Conservation (phyloP, 2,888 invertebrate genomes). For the Drosophila algonquin region DNA sequence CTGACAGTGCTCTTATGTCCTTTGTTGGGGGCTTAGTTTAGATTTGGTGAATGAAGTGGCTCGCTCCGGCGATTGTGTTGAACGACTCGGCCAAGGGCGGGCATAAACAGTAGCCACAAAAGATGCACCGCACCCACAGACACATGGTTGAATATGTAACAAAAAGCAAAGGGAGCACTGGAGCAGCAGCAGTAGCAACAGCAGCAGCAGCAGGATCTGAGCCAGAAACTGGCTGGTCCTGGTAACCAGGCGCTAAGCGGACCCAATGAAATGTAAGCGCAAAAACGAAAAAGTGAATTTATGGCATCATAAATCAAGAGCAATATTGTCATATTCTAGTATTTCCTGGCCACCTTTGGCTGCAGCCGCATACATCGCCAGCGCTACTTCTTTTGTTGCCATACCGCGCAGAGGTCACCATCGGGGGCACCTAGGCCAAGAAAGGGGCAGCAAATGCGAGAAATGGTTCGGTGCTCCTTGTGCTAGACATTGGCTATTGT, state of each 20-base stretch:
- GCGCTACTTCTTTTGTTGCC: conserved; percentile 23
- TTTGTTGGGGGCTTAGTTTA: background rate
- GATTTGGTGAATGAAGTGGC: conserved; percentile 9
- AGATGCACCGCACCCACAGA: conserved; percentile 17
- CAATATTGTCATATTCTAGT: conserved; percentile 81
- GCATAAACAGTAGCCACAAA: conserved; percentile 19
- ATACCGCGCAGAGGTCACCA: conserved; percentile 8
- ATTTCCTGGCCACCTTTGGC: conserved; percentile 56
- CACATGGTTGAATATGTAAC: conserved; percentile 9
- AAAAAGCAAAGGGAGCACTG: conserved; percentile 4
- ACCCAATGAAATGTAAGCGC: conserved; percentile 46
- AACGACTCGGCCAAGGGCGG: background rate
- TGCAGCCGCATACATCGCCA: conserved; percentile 15
- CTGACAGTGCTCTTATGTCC: background rate
- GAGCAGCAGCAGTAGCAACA: background rate
- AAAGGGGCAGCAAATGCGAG: background rate
- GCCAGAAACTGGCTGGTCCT: background rate
- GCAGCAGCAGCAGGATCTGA: too few species aligned
- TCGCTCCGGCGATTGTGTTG: conserved; percentile 2
- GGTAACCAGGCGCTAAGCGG: conserved; percentile 8
- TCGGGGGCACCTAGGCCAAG: background rate
- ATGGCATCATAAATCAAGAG: conserved; percentile 81
- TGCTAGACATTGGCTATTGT: conserved; percentile 15
- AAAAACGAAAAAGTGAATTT: conserved; percentile 79
- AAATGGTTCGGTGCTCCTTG: background rate